Evolutionary conservation across 2,888 invertebrate genomes (phyloP).

Genomic region (Acrobasis suavella): DNA sequence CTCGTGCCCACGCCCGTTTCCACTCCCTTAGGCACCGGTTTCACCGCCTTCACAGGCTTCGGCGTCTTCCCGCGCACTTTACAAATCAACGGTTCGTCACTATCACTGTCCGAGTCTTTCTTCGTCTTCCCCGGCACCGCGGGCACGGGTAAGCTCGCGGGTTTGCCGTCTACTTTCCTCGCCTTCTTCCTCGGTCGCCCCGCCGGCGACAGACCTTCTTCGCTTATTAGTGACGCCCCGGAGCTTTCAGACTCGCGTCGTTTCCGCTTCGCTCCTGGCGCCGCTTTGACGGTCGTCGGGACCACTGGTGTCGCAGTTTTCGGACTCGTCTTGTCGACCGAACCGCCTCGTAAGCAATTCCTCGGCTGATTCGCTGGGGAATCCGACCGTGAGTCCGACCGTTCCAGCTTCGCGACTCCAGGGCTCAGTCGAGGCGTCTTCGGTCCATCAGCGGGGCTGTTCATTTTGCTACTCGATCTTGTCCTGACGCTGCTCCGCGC

Average conservation of each 20-base stretch:
- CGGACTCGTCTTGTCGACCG: slow-evolving; percentile 66
- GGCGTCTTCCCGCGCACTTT: slow-evolving; percentile 82
- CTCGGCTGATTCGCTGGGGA: slow-evolving; percentile 61
- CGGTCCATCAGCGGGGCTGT: slow-evolving; percentile 84
- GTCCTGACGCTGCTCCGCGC: slow-evolving; percentile 83
- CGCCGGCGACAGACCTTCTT: slow-evolving; percentile 70
- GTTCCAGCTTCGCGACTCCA: slow-evolving; percentile 45
- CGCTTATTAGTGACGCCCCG: slow-evolving; percentile 84
- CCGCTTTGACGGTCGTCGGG: slow-evolving; percentile 73
- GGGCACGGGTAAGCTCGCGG: slow-evolving; percentile 74
- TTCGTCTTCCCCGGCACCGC: slow-evolving; percentile 71
- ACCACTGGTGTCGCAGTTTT: slow-evolving; percentile 34
- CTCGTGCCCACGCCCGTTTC: slow-evolving; percentile 30
- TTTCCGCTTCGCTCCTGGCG: slow-evolving; percentile 84
- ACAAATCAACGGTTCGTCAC: slow-evolving; percentile 90
- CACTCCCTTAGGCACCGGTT: slow-evolving; percentile 46
- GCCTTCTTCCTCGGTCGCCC: slow-evolving; percentile 68
- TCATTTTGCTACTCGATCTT: slow-evolving; percentile 86
- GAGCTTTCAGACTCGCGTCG: slow-evolving; percentile 91
- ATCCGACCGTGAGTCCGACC: slow-evolving; percentile 45
- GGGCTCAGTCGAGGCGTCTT: slow-evolving; percentile 74
- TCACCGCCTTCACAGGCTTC: slow-evolving; percentile 40
- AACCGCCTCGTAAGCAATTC: slow-evolving; percentile 62
- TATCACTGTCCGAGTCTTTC: slow-evolving; percentile 89
- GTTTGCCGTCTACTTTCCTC: slow-evolving; percentile 56